Evolutionary conservation across 2,113 vertebrate species (phyloP).

Genomic region (Myiopsitta monachus): DNA sequence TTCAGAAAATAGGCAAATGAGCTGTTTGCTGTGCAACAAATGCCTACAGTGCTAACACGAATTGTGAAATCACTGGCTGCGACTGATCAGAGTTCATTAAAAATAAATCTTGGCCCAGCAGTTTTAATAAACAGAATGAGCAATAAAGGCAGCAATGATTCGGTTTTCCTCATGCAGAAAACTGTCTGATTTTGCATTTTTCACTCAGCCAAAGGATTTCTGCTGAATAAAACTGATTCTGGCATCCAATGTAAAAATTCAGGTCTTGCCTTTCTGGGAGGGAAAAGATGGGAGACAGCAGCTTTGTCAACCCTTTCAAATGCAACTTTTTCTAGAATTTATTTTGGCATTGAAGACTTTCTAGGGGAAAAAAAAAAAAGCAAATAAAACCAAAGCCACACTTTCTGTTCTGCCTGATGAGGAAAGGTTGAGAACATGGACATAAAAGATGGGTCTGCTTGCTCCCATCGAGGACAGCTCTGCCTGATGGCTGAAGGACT

Average conservation of each 20-base stretch:
- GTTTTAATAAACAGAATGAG: constrained; percentile 35
- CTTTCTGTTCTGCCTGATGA: not conserved
- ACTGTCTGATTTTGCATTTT: constrained; percentile 7
- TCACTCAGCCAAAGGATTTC: constrained; percentile 22
- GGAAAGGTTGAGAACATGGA: not conserved
- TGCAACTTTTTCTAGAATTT: not conserved
- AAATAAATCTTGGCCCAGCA: constrained; percentile 54
- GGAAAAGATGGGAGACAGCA: not conserved
- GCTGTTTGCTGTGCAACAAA: constrained; percentile 29
- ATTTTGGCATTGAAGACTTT: not conserved
- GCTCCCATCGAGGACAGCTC: fast-evolving
- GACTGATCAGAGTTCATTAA: constrained; percentile 63
- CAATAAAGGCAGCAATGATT: constrained; percentile 30
- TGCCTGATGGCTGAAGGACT: not conserved
- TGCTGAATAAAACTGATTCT: not conserved
- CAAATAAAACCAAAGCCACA: not conserved
- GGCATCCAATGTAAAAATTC: not conserved
- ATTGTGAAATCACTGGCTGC: constrained; percentile 55
- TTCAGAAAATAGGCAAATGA: constrained; percentile 55
- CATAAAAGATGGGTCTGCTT: not conserved
- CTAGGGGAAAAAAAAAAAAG: not conserved
- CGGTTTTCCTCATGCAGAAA: constrained; percentile 21
- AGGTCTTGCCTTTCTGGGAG: not conserved
- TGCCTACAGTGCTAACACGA: constrained; percentile 12
- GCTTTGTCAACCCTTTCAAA: not conserved